Evolutionary conservation across 2,113 vertebrate genomes (phyloP), one percentile per base, ranked within the genome.

Genomic region (Psittacula cyanocephala): DNA sequence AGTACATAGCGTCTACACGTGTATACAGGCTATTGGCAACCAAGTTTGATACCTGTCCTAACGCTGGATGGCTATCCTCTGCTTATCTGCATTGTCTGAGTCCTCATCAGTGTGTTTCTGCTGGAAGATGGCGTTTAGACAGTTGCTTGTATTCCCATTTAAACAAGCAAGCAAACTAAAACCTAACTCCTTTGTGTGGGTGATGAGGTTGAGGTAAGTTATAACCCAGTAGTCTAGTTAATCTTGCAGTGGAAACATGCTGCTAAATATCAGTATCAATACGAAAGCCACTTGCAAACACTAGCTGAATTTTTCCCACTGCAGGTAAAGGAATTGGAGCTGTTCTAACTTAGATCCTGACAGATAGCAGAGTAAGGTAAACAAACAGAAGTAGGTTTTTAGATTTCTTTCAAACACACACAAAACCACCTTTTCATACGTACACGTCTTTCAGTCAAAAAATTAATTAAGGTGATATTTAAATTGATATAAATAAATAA

Each of bases 1-100:
- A 31, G 22, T 2, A 9, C 46, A 19, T 7, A 17, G 23, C 2
- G 29, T 7, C 6, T 1, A 17, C 1, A 14, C 13, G 7, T 10
- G 20, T n/a, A 15, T 59, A 59, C 28, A 67, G 46, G 27, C 41
- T 37, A 53, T 1, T 71, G 63, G 28, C 31, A 91, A 28, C 3
- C 31, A 65, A 2, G 24, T 46, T 31, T 68, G 88, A 77, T 49
- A 69, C 19, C 55, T 50, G 9, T 28, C 31, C 35, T 46, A 25
- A 46, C n/a, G 28, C 47, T 29, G n/a, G 24, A 23, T 53, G 27
- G 25, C 37, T 80, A 11, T 39, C 22, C 5, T 22, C 9, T 27
- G 37, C 31, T 74, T 33, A 65, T 1, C 39, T n/a, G 24, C 17
- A 11, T 74, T 35, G 33, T 20, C 52, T 23, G 12, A 41, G 37